Percentiles rank a stretch among this genome's conserved stretches.
phyloP scores from a whole-genome alignment of 1,140 invertebrate species.

The Heliconius eleuchia region DNA sequence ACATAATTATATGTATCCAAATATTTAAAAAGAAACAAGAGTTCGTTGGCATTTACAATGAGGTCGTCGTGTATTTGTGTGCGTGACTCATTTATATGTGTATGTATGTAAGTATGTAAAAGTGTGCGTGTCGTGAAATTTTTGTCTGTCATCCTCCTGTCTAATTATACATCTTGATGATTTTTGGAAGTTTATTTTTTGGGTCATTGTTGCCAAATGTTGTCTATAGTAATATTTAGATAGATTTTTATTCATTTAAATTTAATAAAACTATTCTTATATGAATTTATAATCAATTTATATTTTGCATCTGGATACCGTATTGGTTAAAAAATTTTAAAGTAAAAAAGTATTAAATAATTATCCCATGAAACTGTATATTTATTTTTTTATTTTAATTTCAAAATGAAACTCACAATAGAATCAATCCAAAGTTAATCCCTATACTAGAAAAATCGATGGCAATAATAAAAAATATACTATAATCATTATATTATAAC shows the following conservation, averaged over 20 bases:
- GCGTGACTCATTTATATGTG: constrained; percentile 24
- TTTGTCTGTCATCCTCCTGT: constrained; percentile 38
- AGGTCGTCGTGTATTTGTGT: constrained; percentile 46
- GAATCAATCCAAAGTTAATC: neutral
- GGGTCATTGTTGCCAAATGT: neutral
- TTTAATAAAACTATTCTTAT: neutral
- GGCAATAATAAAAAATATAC: neutral
- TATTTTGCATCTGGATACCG: too few relatives aligned
- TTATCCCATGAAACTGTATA: too few relatives aligned
- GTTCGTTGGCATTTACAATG: constrained; percentile 58
- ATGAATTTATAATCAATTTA: too few relatives aligned
- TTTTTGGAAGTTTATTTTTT: constrained; percentile 5
- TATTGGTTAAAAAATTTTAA: too few relatives aligned
- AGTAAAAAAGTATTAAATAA: too few relatives aligned
- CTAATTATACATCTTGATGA: constrained; percentile 7
- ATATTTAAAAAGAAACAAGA: constrained; percentile 32
- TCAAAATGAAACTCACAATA: too few relatives aligned
- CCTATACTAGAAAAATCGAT: neutral
- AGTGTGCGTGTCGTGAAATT: constrained; percentile 33
- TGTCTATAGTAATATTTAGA: neutral
- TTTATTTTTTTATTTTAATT: too few relatives aligned
- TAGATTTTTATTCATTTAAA: neutral
- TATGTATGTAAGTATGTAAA: neutral
- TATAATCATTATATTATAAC: neutral
- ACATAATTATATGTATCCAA: constrained; percentile 15